Evolutionary conservation across 2,888 invertebrate genomes (phyloP).

Genomic region (Onthophagus sagittarius): DNA sequence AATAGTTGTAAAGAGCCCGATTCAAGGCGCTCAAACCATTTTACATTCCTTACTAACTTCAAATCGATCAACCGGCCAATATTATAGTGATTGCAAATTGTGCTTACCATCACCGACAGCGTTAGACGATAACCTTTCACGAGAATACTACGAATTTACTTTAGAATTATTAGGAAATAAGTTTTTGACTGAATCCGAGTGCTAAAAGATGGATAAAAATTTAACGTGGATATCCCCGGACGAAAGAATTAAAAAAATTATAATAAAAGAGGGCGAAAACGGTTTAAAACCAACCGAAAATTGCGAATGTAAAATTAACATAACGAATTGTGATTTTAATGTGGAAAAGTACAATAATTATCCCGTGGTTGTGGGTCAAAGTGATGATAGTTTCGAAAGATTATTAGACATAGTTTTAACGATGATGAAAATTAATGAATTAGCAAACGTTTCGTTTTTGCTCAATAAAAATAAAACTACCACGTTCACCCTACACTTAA

Average conservation of each 20-base stretch:
- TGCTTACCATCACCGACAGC: slow-evolving; percentile 39
- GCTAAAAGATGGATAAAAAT: slow-evolving; percentile 31
- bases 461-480: slow-evolving; percentile 37
- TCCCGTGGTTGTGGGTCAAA: slow-evolving; percentile 46
- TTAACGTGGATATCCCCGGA: slow-evolving; percentile 40
- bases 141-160: slow-evolving; percentile 42
- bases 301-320: slow-evolving; percentile 40
- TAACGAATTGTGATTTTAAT: slow-evolving; percentile 29
- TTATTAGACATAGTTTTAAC: slow-evolving; percentile 50
- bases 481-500: slow-evolving; percentile 44
- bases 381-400: slow-evolving; percentile 48
- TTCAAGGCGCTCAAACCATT: slow-evolving; percentile 47
- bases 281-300: slow-evolving; percentile 44
- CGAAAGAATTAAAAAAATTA: slow-evolving; percentile 40
- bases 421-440: slow-evolving; percentile 51
- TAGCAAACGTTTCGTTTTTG: slow-evolving; percentile 46
- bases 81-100: slow-evolving; percentile 44
- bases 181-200: slow-evolving; percentile 43
- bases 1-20: slow-evolving; percentile 44
- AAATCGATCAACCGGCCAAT: slow-evolving; percentile 43
- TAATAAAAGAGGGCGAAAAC: slow-evolving; percentile 36
- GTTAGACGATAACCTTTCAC: slow-evolving; percentile 37
- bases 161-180: slow-evolving; percentile 39
- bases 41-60: slow-evolving; percentile 46
- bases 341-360: slow-evolving; percentile 31